Percentiles rank a stretch among this genome's conserved stretches.
phyloP scores from a whole-genome alignment of 2,113 vertebrate genomes.

The Cochlearius cochlearius region DNA sequence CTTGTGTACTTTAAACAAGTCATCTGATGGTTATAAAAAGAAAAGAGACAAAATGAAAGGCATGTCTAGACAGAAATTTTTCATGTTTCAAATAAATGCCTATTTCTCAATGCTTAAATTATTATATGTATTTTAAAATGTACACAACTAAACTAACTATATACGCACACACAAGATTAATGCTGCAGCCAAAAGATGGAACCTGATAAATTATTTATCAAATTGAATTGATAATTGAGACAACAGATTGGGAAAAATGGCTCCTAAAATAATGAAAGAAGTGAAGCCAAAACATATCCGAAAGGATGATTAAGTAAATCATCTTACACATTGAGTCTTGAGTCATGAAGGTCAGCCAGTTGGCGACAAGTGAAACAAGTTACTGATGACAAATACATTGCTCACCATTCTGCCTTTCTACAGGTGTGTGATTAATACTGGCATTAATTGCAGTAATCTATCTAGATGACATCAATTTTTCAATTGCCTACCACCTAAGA shows the following conservation, averaged over 20 bases:
- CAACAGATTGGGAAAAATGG: neutral
- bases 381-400: neutral
- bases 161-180: neutral
- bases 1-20: conserved; percentile 98
- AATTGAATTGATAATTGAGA: neutral
- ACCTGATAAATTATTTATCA: neutral
- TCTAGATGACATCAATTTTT: neutral
- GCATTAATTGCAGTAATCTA: neutral
- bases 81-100: neutral
- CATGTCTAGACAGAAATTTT: neutral
- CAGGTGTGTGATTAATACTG: neutral
- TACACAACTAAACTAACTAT: neutral
- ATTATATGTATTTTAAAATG: neutral
- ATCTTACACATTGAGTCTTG: neutral
- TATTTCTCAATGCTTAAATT: neutral
- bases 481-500: neutral
- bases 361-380: neutral
- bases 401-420: neutral
- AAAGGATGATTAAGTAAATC: neutral
- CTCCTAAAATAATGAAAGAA: neutral
- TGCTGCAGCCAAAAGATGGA: neutral
- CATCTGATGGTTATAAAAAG: conserved; percentile 76
- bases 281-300: neutral
- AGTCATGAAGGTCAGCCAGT: neutral
- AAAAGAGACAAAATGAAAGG: neutral